Evolutionary conservation across 2,888 invertebrate genomes (phyloP), one percentile per base, ranked within the genome.

Genomic region (Prosopocoilus inquinatus): DNA sequence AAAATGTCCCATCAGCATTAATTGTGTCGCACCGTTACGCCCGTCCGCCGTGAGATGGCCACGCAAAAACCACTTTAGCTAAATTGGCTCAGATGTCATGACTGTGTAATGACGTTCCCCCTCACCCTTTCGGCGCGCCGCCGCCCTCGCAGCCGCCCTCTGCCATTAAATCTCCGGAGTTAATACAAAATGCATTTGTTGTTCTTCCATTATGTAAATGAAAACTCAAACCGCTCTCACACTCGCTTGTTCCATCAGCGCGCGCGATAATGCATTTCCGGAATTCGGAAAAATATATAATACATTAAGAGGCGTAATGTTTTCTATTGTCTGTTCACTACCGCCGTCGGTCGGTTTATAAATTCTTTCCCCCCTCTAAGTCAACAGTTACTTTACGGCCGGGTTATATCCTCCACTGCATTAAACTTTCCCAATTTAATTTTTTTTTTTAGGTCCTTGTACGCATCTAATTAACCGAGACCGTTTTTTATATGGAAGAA

Each of bases 131-230:
- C 57, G 51, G 57, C 61, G 57, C 52, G 45, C 62, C 56, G 54
- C 59, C 47, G 51, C 60, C 61, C 57, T 61, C 56, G 64, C 57
- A 67, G 57, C 70, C 71, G 69, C 73, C 72, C 70, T 67, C 68
- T 69, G 70, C 76, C 76, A 77, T 76, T 77, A 76, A 77, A 77
- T 77, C 76, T 77, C 75, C 74, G 73, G 74, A 75, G 75, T 75
- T 76, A 77, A 77, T 77, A 77, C 76, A 75, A 76, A 77, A 77
- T 77, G 76, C 77, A 77, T 77, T 76, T 77, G 77, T 77, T 77
- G 77, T 77, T 77, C 75, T 77, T 77, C 76, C 77, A 77, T 77
- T 77, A 77, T 77, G 77, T 75, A 77, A 77, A 77, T 77, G 76
- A 77, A 77, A 77, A 76, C 75, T 74, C 74, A 67, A 71, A 72